These are phyloP conservation scores for Drosophila atripex DNA, from an alignment of 2,888 invertebrate genomes.

Conservation along the genomic window DNA sequence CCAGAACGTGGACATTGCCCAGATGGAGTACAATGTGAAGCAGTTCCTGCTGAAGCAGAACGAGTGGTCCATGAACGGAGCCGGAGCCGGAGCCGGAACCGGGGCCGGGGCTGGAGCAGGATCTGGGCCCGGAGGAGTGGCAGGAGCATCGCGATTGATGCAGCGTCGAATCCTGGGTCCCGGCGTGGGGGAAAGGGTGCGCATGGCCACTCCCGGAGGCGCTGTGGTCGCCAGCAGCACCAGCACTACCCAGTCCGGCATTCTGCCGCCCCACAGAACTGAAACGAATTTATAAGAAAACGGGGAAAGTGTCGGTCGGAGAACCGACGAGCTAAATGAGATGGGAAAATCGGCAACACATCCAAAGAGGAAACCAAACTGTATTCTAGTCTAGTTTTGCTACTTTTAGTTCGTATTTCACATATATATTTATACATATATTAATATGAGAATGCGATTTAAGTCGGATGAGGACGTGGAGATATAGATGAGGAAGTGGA, in stretches of 20 bases:
- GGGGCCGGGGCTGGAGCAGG: background rate
- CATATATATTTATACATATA: conserved; percentile 11
- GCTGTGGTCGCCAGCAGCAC: conserved; percentile 42
- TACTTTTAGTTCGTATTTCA: conserved; percentile 27
- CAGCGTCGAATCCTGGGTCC: conserved; percentile 77
- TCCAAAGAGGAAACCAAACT: conserved; percentile 58
- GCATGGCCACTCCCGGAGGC: conserved; percentile 62
- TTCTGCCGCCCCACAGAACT: conserved; percentile 82
- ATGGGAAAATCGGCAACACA: conserved; percentile 7
- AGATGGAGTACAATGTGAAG: conserved; percentile 92
- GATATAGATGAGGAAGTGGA: background rate
- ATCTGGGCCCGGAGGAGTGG: conserved; percentile 1
- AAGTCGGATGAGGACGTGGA: conserved; percentile 14
- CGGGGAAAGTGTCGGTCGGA: conserved; percentile 13
- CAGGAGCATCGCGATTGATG: conserved; percentile 38
- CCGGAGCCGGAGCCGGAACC: conserved; percentile 21
- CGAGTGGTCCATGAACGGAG: conserved; percentile 83
- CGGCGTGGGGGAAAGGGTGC: conserved; percentile 76
- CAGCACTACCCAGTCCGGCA: conserved; percentile 49
- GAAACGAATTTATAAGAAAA: conserved; percentile 83
- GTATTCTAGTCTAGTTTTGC: conserved; percentile 68
- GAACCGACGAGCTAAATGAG: background rate
- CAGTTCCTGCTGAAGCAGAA: conserved; percentile 88
- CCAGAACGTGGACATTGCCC: conserved; percentile 86
- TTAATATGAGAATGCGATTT: conserved; percentile 22